Evolutionary conservation across 2,797 vertebrate species (phyloP), one percentile per base, ranked within the genome.

Genomic region (Scomberomorus guttatus): DNA sequence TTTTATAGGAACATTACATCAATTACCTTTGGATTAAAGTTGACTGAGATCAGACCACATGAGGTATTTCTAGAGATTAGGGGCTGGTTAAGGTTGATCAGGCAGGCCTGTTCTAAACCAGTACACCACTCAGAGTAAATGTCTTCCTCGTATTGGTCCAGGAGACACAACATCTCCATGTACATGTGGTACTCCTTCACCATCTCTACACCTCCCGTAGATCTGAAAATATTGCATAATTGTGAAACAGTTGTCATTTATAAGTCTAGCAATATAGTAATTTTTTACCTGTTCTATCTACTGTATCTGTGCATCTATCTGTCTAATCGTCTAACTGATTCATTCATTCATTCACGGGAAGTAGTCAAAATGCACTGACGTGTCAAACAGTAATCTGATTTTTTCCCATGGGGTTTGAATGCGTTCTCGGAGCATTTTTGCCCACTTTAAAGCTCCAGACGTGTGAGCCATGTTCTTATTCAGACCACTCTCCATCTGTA

Each of bases 1-100:
- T 34, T 59, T 80, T 46, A n/a, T 5, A 61, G 39, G 14, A 34
- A 67, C 1, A 46, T 27, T 29, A 74, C 15, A 72, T 25, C 48
- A 44, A 39, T 70, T 88, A 96, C 95, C 93, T 97, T 90, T 66
- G 93, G 91, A 87, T 95, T 94, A 89, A 98, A 97, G 89, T 97
- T 98, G 78, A 97, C 94, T 59, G 83, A 94, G 48, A 97, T 92
- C 63, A 97, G 87, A 58, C 87, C 90, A 77, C 94, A 93, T 70
- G 87, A 18, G n/a, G 56, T 51, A 84, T 93, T 93, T 88, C 80
- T 79, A 59, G 85, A 95, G 82, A 97, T 84, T 60, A 98, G 92
- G 7, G 94, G 90, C 85, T 95, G 95, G 71, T 96, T 95, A 86
- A 97, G 93, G 92, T 95, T 97, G 76, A 96, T 94, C 61, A 92